These are phyloP conservation scores for Solea senegalensis DNA, from an alignment of 2,113 vertebrate species.

Conservation along the genomic window DNA sequence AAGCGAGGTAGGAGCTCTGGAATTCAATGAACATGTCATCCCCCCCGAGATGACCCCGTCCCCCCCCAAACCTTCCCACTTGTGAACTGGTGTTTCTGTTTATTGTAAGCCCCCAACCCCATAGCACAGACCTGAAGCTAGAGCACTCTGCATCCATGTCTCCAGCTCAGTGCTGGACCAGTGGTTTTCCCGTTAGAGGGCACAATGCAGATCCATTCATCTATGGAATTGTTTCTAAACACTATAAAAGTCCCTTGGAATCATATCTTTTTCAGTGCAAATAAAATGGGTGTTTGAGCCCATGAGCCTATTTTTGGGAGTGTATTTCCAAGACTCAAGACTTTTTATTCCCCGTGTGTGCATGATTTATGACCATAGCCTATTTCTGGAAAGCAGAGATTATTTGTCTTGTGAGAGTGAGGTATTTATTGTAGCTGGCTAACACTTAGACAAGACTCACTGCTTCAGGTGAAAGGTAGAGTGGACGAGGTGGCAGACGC, in stretches of 20 bases:
- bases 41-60: slow-evolving; percentile 39
- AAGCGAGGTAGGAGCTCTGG: slow-evolving; percentile 96
- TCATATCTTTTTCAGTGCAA: slow-evolving; percentile 52
- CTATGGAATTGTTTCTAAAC: slow-evolving; percentile 47
- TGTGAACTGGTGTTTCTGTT: slow-evolving; percentile 85
- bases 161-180: slow-evolving; percentile 34
- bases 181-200: slow-evolving; percentile 20
- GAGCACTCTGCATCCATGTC: slow-evolving; percentile 11
- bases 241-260: slow-evolving; percentile 53
- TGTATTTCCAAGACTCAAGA: slow-evolving; percentile 40
- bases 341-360: slow-evolving; percentile 51
- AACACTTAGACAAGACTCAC: slow-evolving; percentile 30
- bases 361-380: slow-evolving; percentile 76
- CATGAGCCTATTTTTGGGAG: slow-evolving; percentile 60
- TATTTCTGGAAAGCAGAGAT: slow-evolving; percentile 69
- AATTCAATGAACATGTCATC: slow-evolving; percentile 84
- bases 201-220: slow-evolving; percentile 36
- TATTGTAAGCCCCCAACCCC: slow-evolving; percentile 38
- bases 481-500: slow-evolving; percentile 8
- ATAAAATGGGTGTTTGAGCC: slow-evolving; percentile 53
- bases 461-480: slow-evolving; percentile 45
- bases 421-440: slow-evolving; percentile 30
- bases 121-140: slow-evolving; percentile 18
- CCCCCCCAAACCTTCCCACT: slow-evolving; percentile 76
- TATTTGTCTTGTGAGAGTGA: slow-evolving; percentile 68